Evolutionary conservation across 2,888 invertebrate species (phyloP).

Genomic region (Acanthosepion esculentum): DNA sequence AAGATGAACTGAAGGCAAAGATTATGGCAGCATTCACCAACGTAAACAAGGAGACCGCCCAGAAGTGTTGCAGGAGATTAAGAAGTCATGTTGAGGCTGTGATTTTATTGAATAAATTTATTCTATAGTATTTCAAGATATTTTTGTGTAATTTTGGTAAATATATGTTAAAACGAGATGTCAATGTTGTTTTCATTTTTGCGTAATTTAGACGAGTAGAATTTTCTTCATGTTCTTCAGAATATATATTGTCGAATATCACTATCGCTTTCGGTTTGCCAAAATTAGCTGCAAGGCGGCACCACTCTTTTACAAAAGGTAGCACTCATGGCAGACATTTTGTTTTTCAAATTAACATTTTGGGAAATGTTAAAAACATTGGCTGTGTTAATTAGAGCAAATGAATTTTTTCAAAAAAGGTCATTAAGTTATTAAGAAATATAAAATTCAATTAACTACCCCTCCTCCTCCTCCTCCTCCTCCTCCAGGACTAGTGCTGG

Average conservation of each 20-base stretch:
- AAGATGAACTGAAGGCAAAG: too few relatives aligned
- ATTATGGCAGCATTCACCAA: too few relatives aligned
- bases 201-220: too few relatives aligned
- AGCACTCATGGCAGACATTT: background rate
- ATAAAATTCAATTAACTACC: background rate
- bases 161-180: too few relatives aligned
- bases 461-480: background rate
- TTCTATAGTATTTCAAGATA: too few relatives aligned
- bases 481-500: background rate
- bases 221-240: background rate
- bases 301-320: background rate
- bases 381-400: background rate
- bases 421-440: background rate
- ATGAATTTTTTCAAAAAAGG: background rate
- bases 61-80: too few relatives aligned
- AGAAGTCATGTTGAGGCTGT: too few relatives aligned
- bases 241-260: background rate
- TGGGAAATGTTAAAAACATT: background rate
- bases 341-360: background rate
- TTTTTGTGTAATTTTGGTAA: too few relatives aligned
- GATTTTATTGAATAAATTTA: too few relatives aligned
- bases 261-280: too few relatives aligned
- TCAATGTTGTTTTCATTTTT: too few relatives aligned
- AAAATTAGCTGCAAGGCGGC: background rate
- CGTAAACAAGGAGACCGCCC: too few relatives aligned